phyloP scores from a whole-genome alignment of 1,140 invertebrate genomes.

The Bombus impatiens region DNA sequence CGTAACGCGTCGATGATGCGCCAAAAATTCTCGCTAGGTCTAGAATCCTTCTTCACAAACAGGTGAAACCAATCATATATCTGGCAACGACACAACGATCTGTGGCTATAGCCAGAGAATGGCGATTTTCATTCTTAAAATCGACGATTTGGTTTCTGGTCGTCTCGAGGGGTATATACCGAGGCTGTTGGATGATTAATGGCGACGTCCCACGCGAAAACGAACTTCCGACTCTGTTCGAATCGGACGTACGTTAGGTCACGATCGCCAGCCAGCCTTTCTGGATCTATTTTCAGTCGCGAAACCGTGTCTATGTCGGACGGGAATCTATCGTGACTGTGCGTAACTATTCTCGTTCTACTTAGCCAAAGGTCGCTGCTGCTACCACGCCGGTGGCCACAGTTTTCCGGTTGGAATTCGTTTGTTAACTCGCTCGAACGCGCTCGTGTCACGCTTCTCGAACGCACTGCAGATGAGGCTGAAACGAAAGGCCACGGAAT shows the following conservation, averaged over 20 bases:
- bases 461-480: constrained; percentile 10
- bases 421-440: not conserved
- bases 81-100: not conserved
- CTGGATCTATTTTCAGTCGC: constrained; percentile 51
- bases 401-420: not conserved
- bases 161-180: not conserved
- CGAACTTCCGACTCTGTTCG: constrained; percentile 9
- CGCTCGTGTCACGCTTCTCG: not conserved
- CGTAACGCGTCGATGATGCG: not conserved
- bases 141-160: not conserved
- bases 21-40: not conserved
- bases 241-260: constrained; percentile 11
- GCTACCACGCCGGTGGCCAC: not conserved
- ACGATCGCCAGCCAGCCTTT: constrained; percentile 40
- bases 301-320: constrained; percentile 54
- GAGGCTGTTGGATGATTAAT: not conserved
- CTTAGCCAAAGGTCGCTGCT: constrained; percentile 27
- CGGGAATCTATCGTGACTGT: constrained; percentile 31
- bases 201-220: constrained; percentile 30
- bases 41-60: not conserved
- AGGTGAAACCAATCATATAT: not conserved
- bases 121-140: not conserved
- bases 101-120: not conserved
- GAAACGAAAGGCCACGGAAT: constrained; percentile 30
- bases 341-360: constrained; percentile 45